Conservation (phyloP, 2,797 vertebrate genomes). For the Sebastes vulpes region DNA sequence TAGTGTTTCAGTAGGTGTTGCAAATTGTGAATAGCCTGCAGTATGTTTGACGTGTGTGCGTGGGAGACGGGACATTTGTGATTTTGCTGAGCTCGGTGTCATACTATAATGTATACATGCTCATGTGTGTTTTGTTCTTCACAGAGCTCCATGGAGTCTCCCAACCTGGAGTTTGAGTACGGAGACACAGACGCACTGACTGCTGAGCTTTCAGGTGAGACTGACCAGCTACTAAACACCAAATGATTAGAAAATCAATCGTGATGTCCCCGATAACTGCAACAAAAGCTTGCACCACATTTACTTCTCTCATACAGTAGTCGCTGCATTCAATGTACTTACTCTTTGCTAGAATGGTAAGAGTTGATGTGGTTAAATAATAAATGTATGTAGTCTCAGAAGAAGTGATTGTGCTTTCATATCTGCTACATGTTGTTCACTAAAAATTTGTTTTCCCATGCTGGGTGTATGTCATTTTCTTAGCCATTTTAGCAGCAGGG, state of each 20-base stretch:
- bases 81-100: neutral
- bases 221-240: neutral
- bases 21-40: constrained; percentile 17
- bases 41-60: constrained; percentile 29
- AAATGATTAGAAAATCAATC: neutral
- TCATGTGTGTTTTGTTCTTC: constrained; percentile 27
- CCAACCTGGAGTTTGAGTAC: constrained; percentile 95
- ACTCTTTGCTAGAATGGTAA: neutral
- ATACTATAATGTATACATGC: neutral
- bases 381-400: neutral
- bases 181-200: constrained; percentile 89
- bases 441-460: neutral
- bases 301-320: neutral
- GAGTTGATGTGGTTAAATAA: neutral
- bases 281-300: neutral
- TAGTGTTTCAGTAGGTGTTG: constrained; percentile 24
- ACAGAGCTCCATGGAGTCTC: constrained; percentile 95
- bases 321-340: neutral
- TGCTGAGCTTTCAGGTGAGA: constrained; percentile 91
- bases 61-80: constrained; percentile 38
- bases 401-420: neutral
- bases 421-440: neutral
- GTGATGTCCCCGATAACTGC: neutral
- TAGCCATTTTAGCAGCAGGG: neutral
- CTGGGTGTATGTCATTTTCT: neutral